Base-by-base conservation (phyloP, 2,888 invertebrate genomes). In the Cyrtodaria siliqua region DNA sequence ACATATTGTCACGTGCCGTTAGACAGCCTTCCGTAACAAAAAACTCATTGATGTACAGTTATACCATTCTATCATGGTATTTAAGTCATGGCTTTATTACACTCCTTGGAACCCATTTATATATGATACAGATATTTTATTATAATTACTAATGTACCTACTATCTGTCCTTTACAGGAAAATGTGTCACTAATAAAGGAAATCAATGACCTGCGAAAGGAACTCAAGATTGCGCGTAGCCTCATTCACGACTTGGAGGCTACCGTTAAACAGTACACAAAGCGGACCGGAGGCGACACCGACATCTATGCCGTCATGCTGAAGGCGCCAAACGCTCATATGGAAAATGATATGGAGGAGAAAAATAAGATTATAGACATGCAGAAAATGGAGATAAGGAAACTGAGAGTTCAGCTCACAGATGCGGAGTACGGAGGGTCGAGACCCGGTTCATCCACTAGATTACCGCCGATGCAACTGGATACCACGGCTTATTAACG, bases 151-250 rank as follows among this genome's bases (percentile, higher is more conserved):
- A n/a, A n/a, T n/a, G n/a, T n/a, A n/a, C n/a, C n/a, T n/a, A n/a
- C n/a, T 44, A 9, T 44, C 20, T 61, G 16, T 12, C 27, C 38
- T 24, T 91, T 94, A 23, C 94, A 95, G 90, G 97, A 98, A 89
- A 97, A 97, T 92, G 95, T 96, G 40, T 93, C 95, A 0, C 94
- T 98, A 2, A 94, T 97, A 38, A 94, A 95, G 1, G 97, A 97
- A 92, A 95, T 97, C 24, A 97, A 97, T 89, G 95, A 94, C 68
- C 91, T 97, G 49, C 95, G 97, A 38, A 94, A 94, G 27, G 95
- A 96, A 90, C 92, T 96, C 73, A 96, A 96, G 90, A 93, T 94
- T 0, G 95, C 95, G 16, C 94, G 95, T 12, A 94, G 94, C n/a
- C 94, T 95, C 40, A 95, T 96, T 83, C 94, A 94, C 75, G 95